phyloP scores from a whole-genome alignment of 2,113 vertebrate species.

The Aleadryas rufinucha region DNA sequence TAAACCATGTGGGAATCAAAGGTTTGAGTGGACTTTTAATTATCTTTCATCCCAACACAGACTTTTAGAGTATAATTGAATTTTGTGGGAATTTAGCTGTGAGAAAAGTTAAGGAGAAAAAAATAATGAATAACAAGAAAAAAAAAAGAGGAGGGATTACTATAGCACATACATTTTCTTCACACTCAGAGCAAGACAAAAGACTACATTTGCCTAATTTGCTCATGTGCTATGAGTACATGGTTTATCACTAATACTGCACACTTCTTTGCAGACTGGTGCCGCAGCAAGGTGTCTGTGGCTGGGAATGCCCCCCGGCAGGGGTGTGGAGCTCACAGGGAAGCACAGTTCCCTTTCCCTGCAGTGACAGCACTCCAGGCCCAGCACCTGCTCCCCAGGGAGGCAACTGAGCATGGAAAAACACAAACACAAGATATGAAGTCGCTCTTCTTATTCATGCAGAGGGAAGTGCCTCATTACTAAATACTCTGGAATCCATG shows the following conservation, averaged over 20 bases:
- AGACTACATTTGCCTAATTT: neutral
- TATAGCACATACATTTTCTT: neutral
- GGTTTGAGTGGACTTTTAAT: neutral
- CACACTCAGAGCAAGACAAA: neutral
- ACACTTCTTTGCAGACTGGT: neutral
- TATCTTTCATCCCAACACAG: neutral
- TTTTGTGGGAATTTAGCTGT: neutral
- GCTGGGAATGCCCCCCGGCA: neutral
- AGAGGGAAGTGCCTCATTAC: neutral
- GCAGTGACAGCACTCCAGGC: accelerated
- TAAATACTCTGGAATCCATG: neutral
- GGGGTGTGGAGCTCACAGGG: accelerated
- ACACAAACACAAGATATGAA: neutral
- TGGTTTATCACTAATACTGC: neutral
- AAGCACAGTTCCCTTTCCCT: neutral
- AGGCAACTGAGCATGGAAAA: neutral
- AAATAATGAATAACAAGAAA: neutral
- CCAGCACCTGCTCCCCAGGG: neutral
- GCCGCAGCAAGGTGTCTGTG: accelerated
- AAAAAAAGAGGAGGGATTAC: neutral
- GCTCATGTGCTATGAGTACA: neutral
- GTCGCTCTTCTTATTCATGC: neutral
- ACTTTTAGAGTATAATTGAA: neutral
- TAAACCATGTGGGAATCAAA: neutral
- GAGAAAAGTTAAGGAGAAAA: neutral